Evolutionary conservation across 1,140 invertebrate genomes (phyloP), one percentile per base, ranked within the genome.

Genomic region (Heliconius hermathena): DNA sequence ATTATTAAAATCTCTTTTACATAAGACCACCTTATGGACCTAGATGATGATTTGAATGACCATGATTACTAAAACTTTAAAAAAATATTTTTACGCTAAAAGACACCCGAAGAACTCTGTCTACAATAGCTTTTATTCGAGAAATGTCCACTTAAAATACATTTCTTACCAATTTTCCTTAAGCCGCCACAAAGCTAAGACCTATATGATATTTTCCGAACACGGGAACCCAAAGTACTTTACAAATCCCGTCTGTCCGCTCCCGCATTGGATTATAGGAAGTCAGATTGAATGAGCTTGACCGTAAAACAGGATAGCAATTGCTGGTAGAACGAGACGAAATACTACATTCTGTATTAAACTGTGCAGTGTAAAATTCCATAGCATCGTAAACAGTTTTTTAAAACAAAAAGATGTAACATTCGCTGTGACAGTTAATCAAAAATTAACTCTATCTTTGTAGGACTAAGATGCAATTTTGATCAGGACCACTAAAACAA

Each of bases 331-430:
- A 89, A 81, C 75, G 80, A 74, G 85, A 89, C 66, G 79, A 76
- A 81, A 78, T 79, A 81, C 77, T 79, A 81, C 76, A 79, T 81
- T 75, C 79, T 79, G 87, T 87, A 88, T 90, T 90, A 90, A 90
- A 90, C 84, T 85, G 82, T 86, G 87, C 84, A 90, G 87, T 90
- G 87, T 93, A 91, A 93, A 93, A 93, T 92, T 90, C 90, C 87
- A 88, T 92, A 90, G 88, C 86, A 91, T 89, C 88, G 89, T 93
- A 93, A 93, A 94, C 84, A 90, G 80, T 77, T 85, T 86, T 88
- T 89, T 85, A 87, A 90, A 88, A 84, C 80, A 83, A 90, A 82
- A 87, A 74, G 86, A 74, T 82, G 71, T 85, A 88, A 70, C 78
- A 22, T 4, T 46, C 70, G 36, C 13, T 20, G 0, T 16, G 8